A percentile compares a stretch with the other conserved stretches of the same genome.
These are phyloP conservation scores for Eptesicus fuscus DNA, from an alignment of 2,113 vertebrate genomes.

Conservation along the genomic window DNA sequence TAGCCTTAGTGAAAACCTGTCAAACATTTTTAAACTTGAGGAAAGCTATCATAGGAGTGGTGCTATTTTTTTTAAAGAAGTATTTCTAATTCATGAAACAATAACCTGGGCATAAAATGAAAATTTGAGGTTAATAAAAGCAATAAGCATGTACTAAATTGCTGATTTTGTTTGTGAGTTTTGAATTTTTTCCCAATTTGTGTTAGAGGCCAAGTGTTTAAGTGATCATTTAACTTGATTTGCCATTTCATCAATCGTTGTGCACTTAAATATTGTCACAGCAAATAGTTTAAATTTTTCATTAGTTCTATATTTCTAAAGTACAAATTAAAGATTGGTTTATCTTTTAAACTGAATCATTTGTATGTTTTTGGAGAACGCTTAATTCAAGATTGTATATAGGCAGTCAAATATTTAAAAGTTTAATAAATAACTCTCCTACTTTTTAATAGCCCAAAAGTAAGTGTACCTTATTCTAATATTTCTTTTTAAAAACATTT, in stretches of 20 bases:
- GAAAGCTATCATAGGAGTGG: neutral
- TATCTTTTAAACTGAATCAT: conserved; percentile 10
- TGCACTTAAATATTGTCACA: neutral
- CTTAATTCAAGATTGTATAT: conserved; percentile 27
- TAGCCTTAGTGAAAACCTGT: neutral
- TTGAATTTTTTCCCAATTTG: neutral
- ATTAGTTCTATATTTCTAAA: conserved; percentile 30
- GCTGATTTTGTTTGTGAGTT: neutral
- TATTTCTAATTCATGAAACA: neutral
- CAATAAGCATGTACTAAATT: neutral
- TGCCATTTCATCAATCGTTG: neutral
- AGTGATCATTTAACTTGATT: neutral
- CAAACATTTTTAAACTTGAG: conserved; percentile 2
- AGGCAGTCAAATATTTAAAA: neutral
- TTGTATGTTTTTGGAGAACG: neutral
- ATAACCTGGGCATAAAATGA: conserved; percentile 8
- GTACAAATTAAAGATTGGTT: neutral
- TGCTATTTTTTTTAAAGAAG: conserved; percentile 13
- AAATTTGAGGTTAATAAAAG: neutral
- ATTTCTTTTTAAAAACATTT: neutral
- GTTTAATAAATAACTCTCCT: neutral
- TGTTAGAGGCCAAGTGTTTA: neutral
- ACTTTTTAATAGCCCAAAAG: neutral
- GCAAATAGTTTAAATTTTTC: neutral
- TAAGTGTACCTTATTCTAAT: neutral